Conservation (phyloP, 2,797 vertebrate genomes). For the Trachurus trachurus region DNA sequence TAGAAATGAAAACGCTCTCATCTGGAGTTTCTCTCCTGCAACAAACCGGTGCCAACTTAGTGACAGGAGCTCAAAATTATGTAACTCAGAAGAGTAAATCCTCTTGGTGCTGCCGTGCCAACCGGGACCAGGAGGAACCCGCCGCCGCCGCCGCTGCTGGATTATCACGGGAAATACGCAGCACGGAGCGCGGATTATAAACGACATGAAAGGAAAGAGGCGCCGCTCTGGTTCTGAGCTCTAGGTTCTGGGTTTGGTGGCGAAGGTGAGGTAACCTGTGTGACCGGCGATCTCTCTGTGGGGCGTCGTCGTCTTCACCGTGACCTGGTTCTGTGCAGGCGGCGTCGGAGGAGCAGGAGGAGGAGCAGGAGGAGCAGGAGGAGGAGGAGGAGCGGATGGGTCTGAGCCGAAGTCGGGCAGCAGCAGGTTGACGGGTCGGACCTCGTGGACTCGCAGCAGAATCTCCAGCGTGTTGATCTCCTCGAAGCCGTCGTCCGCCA, state of each 20-base stretch:
- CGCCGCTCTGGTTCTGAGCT: background rate
- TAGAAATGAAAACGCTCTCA: background rate
- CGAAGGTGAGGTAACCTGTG: slow-evolving; percentile 98
- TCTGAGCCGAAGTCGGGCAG: slow-evolving; percentile 94
- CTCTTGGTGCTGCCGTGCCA: slow-evolving; percentile 22
- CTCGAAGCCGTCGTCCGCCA: slow-evolving; percentile 88
- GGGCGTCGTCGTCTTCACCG: slow-evolving; percentile 89
- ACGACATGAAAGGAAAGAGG: background rate
- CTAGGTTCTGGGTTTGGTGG: slow-evolving; percentile 92
- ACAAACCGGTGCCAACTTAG: slow-evolving; percentile 27
- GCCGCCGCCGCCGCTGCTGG: slow-evolving; percentile 29
- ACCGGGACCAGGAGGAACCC: slow-evolving; percentile 39
- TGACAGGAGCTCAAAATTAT: slow-evolving; percentile 34
- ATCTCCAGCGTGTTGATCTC: slow-evolving; percentile 95
- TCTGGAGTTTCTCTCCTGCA: slow-evolving; percentile 44
- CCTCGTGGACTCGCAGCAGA: slow-evolving; percentile 90
- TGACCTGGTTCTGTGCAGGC: slow-evolving; percentile 42
- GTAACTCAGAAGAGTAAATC: slow-evolving; percentile 57
- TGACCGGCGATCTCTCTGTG: slow-evolving; percentile 93
- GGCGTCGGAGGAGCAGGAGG: slow-evolving; percentile 22
- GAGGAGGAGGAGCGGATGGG: too few species aligned
- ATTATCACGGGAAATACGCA: slow-evolving; percentile 37
- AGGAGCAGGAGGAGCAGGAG: slow-evolving; percentile 12
- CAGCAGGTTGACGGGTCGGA: slow-evolving; percentile 90
- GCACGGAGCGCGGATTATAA: slow-evolving; percentile 19